Evolutionary conservation across 2,797 vertebrate genomes (phyloP), one percentile per base, ranked within the genome.

Genomic region (Perdix hodgsoniae): DNA sequence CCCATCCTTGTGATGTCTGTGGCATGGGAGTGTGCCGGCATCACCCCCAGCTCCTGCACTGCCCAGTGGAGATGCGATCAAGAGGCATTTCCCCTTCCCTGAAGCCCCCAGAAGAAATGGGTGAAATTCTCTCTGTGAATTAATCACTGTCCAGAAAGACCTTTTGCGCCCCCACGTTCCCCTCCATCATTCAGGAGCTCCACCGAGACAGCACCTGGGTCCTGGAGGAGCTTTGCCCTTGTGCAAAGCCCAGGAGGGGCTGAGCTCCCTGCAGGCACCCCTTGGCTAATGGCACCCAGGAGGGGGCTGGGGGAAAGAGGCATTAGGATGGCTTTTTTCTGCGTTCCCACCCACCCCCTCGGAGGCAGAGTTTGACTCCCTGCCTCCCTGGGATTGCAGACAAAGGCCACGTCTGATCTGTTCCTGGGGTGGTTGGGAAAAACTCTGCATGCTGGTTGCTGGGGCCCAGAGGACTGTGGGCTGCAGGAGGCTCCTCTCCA

Each of bases 11-110:
- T 24, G 83, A 56, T 56, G n/a, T 63, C 3, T 0, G 11, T 54
- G 69, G 47, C 0, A 0, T 37, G 76, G 76, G 57, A 93, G n/a
- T 37, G 0, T 15, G 49, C 4, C 50, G 3, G 1, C 56, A 1
- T 23, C 71, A 64, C 22, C 33, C 31, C 44, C 27, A 1, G 10
- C n/a, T 65, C 79, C 23, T 27, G 37, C n/a, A 26, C 76, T 72
- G 93, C 70, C 63, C 9, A 3, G 26, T 1, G 1, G 14, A 63
- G 42, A 47, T 9, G 27, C 4, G 4, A 2, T 22, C 60, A 59
- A 80, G 79, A 78, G 61, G 37, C 37, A 57, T 14, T 29, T 71
- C 61, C 37, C 40, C 49, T 57, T 74, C 76, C 52, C 10, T 0
- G 7, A 17, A 31, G 79, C 26, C 70, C 39, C 26, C 49, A 63